phyloP scores from a whole-genome alignment of 2,888 invertebrate genomes.

The Limnephilus marmoratus region DNA sequence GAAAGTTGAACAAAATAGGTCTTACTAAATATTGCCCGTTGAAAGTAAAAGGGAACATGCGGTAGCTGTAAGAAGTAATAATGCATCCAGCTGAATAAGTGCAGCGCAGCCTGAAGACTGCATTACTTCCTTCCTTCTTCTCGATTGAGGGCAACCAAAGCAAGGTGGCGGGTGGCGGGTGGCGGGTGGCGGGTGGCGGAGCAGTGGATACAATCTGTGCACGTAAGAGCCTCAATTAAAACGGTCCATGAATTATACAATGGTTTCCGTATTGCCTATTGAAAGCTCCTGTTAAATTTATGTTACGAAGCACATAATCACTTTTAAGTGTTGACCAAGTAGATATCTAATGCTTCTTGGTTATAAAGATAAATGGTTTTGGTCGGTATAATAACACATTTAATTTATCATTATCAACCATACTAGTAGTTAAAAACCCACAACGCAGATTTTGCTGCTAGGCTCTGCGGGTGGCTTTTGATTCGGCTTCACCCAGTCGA shows the following conservation, averaged over 20 bases:
- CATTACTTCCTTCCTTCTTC: neutral
- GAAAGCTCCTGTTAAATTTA: neutral
- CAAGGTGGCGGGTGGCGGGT: neutral
- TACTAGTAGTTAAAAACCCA: neutral
- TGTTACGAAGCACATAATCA: neutral
- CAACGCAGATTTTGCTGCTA: too few relatives aligned
- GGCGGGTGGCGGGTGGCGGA: too few relatives aligned
- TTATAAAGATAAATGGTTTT: neutral
- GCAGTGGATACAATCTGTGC: neutral
- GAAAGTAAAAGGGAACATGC: neutral
- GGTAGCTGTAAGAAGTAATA: neutral
- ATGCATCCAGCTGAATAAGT: neutral
- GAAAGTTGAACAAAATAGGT: neutral
- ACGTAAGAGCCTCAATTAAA: constrained; percentile 29
- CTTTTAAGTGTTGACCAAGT: neutral
- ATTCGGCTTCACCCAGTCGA: too few relatives aligned
- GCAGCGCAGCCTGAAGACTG: neutral
- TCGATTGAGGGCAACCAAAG: neutral
- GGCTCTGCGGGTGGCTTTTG: too few relatives aligned
- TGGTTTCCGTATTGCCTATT: constrained; percentile 16
- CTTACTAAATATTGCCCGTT: neutral
- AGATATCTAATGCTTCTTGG: neutral
- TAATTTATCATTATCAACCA: neutral
- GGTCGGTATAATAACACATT: neutral
- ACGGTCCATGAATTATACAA: constrained; percentile 23